Percentiles rank a stretch among this genome's conserved stretches.
Evolutionary conservation across 2,888 invertebrate genomes (phyloP).

Genomic region (Hypsopygia costalis): DNA sequence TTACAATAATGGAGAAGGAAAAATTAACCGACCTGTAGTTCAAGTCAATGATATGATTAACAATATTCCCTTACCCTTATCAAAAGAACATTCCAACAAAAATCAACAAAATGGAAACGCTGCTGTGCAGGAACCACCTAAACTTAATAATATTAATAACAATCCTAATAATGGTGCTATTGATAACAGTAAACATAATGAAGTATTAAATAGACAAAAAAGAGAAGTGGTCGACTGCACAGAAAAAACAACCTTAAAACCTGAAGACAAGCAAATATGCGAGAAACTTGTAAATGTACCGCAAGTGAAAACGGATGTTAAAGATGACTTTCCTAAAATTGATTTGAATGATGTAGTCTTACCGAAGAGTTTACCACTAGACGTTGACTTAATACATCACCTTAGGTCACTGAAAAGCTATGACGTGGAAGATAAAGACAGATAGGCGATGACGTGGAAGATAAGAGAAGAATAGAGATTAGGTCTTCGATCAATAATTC

Average conservation of each 20-base stretch:
- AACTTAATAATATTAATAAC: constrained; percentile 11
- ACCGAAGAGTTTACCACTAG: constrained; percentile 40
- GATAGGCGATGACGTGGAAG: constrained; percentile 39
- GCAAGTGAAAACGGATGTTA: constrained; percentile 9
- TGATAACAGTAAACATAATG: constrained; percentile 10
- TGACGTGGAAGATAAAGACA: constrained; percentile 35
- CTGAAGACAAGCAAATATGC: constrained; percentile 52
- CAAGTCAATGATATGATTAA: constrained; percentile 22
- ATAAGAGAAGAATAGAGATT: constrained; percentile 26
- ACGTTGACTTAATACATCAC: constrained; percentile 37
- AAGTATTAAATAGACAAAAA: constrained; percentile 39
- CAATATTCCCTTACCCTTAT: constrained; percentile 45
- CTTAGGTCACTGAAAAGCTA: constrained; percentile 57
- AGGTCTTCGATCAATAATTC: too few species aligned
- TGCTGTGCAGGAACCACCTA: too few species aligned
- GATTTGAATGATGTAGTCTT: constrained; percentile 41
- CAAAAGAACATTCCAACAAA: constrained; percentile 16
- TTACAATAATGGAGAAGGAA: constrained; percentile 58
- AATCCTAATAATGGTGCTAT: constrained; percentile 16
- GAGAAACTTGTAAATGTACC: constrained; percentile 31
- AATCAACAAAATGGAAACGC: constrained; percentile 10
- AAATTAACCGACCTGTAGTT: constrained; percentile 23
- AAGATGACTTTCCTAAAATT: constrained; percentile 35
- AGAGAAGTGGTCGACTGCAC: constrained; percentile 58
- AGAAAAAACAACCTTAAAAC: constrained; percentile 36